Conservation (phyloP, 1,140 invertebrate genomes). For the Thalassaphorura encarpata region DNA sequence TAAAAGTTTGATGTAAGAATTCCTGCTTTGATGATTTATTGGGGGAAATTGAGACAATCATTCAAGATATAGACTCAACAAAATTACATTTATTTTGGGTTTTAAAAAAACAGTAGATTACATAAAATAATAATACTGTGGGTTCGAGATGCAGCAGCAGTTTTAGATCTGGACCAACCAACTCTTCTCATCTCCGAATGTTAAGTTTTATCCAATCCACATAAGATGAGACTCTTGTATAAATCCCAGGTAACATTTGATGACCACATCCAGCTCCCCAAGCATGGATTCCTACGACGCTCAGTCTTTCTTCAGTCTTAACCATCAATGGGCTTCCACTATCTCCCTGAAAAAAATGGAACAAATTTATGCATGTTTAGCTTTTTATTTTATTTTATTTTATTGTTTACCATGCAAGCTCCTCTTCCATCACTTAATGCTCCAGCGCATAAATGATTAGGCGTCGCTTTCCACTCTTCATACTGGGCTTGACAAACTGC, state of each 20-base stretch:
- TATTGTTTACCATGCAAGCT: constrained; percentile 4
- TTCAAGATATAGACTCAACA: too few relatives aligned
- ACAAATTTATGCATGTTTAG: not conserved
- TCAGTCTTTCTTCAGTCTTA: not conserved
- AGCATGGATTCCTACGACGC: constrained; percentile 3
- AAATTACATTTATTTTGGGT: too few relatives aligned
- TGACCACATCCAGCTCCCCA: not conserved
- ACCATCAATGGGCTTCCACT: constrained; percentile 2
- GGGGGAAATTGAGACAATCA: too few relatives aligned
- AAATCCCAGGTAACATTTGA: not conserved
- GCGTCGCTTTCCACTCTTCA: not conserved
- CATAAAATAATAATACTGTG: too few relatives aligned
- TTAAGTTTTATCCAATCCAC: constrained; percentile 2
- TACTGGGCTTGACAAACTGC: not conserved
- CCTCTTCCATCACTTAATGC: not conserved
- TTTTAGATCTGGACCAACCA: too few relatives aligned
- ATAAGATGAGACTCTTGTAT: constrained; percentile 1
- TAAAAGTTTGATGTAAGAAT: too few relatives aligned
- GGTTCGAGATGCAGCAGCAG: too few relatives aligned
- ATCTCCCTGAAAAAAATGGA: constrained; percentile 1
- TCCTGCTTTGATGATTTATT: too few relatives aligned
- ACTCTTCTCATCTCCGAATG: not conserved
- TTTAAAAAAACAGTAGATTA: too few relatives aligned
- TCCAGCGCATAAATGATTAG: constrained; percentile 3
- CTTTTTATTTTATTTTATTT: not conserved